phyloP scores from a whole-genome alignment of 2,113 vertebrate genomes.

The human region DNA sequence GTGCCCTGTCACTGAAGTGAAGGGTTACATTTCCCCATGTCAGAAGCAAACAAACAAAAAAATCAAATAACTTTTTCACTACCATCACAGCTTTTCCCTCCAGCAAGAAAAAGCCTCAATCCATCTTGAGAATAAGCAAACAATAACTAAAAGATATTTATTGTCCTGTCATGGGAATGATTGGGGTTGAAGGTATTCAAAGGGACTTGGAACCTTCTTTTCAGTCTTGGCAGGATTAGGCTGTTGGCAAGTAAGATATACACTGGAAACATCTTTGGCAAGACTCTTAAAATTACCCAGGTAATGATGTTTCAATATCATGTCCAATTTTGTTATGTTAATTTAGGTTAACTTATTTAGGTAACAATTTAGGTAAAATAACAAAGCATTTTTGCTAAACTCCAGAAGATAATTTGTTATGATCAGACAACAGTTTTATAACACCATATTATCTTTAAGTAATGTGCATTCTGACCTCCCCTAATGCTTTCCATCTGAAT shows the following conservation, averaged over 20 bases:
- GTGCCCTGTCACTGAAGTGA: not conserved
- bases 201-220: not conserved
- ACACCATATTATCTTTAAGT: not conserved
- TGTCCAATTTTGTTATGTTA: not conserved
- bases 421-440: not conserved
- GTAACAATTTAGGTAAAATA: not conserved
- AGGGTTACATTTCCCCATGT: not conserved
- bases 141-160: not conserved
- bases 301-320: not conserved
- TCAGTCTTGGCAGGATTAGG: not conserved
- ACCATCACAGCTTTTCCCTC: not conserved
- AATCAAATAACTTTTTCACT: not conserved
- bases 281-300: not conserved
- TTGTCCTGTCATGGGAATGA: not conserved
- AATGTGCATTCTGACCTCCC: not conserved
- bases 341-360: not conserved
- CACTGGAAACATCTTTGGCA: not conserved
- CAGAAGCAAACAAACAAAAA: not conserved
- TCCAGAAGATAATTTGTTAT: not conserved
- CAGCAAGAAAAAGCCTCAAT: not conserved
- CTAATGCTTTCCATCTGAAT: not conserved
- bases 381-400: not conserved
- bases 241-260: not conserved
- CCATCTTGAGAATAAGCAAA: not conserved
- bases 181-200: not conserved